Conservation (phyloP, 2,888 invertebrate species). For the Hypomecis atomaria region DNA sequence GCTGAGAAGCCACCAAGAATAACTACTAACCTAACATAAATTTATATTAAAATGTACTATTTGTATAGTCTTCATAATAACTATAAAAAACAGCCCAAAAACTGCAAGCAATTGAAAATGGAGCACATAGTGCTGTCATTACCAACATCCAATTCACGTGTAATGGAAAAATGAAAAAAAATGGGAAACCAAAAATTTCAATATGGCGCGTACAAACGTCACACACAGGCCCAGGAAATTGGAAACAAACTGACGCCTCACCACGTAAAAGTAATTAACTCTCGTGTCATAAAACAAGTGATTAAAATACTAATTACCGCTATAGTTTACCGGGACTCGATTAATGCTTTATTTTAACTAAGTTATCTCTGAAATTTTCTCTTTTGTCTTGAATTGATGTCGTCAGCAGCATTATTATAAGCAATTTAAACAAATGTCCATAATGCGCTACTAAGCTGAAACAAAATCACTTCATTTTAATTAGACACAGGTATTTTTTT, state of each 20-base stretch:
- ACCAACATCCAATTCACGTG: constrained; percentile 6
- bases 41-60: neutral
- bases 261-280: constrained; percentile 48
- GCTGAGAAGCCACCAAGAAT: too few relatives aligned
- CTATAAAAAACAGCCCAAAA: neutral
- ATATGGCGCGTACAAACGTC: constrained; percentile 33
- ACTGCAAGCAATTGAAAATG: neutral
- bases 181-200: constrained; percentile 24
- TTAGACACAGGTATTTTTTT: too few relatives aligned
- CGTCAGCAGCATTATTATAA: too few relatives aligned
- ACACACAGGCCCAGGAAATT: constrained; percentile 41
- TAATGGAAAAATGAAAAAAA: constrained; percentile 29
- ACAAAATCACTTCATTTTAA: too few relatives aligned
- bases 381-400: neutral
- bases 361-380: constrained; percentile 33
- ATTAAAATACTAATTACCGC: constrained; percentile 57
- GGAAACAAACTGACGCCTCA: constrained; percentile 33
- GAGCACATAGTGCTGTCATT: constrained; percentile 1
- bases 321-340: constrained; percentile 47
- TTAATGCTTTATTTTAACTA: constrained; percentile 42
- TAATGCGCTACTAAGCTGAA: too few relatives aligned
- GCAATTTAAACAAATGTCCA: too few relatives aligned
- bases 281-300: constrained; percentile 51
- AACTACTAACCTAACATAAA: too few relatives aligned
- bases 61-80: neutral